Base-by-base conservation (phyloP, 2,888 invertebrate species). In the Acrobasis repandana region DNA sequence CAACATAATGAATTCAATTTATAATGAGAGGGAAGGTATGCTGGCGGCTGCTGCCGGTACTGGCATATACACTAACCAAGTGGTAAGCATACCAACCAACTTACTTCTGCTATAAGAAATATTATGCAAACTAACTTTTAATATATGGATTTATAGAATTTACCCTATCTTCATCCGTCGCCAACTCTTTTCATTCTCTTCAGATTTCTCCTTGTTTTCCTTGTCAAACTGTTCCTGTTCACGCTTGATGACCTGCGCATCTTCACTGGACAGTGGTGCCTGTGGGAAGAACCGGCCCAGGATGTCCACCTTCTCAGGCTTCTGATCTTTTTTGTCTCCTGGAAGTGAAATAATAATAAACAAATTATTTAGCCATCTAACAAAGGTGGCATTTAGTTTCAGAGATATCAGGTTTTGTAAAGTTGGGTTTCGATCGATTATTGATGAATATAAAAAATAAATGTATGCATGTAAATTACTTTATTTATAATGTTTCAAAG, bases 141-240 rank as follows among this genome's bases (percentile, higher is more conserved):
- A 28, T 28, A n/a, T 28, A 28, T 20, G 20, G 2, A 6, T 28
- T 48, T 43, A 38, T 51, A 16, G n/a, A 52, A n/a, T 67, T 70
- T 80, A 94, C 94, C 94, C 94, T 60, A 94, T 92, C 80, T 96
- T 96, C 94, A 96, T 96, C 67, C 94, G 93, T 69, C 93, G 94
- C 94, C 95, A 95, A 69, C 95, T 94, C 59, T 94, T 94, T 71
- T 95, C 94, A 76, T 95, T 94, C 73, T 94, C 94, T 72, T 95
- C 81, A 70, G 90, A 69, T 80, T 93, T 92, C 66, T 94, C 93
- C 66, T 93, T 88, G 51, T 88, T 88, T 67, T 93, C 91, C 64
- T 94, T 93, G 61, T 93, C 93, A 76, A 93, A 90, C 48, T 81
- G 81, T 64, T 93, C 91, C 60, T 94, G 94, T 65, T 94, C 93